phyloP scores from a whole-genome alignment of 2,888 invertebrate genomes.

The Leptinotarsa rubiginosa region DNA sequence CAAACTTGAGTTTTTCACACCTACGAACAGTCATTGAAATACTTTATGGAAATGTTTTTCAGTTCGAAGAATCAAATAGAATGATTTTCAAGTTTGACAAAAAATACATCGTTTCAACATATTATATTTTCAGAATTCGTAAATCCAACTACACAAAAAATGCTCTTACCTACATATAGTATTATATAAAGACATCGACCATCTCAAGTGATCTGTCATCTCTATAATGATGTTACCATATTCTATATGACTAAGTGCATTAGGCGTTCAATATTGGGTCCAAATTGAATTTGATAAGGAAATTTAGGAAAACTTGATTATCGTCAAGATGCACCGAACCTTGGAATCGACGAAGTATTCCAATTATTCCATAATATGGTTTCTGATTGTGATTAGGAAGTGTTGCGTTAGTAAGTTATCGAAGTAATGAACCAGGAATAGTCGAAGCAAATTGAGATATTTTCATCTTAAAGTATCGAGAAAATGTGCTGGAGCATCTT shows the following conservation, averaged over 20 bases:
- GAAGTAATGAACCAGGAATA: background rate
- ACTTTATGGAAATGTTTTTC: no score
- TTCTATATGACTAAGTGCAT: constrained; percentile 34
- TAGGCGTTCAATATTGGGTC: constrained; percentile 35
- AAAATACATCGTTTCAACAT: no score
- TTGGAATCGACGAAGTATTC: constrained; percentile 13
- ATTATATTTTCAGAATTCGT: no score
- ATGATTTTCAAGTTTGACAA: no score
- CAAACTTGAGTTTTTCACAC: no score
- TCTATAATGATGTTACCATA: constrained; percentile 34
- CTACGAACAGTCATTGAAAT: no score
- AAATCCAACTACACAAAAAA: no score
- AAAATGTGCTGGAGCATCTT: no score
- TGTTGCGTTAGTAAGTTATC: constrained; percentile 3
- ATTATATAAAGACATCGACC: background rate
- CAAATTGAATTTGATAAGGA: constrained; percentile 35
- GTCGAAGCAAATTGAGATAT: background rate
- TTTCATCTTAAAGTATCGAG: background rate
- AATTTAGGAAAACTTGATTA: constrained; percentile 35
- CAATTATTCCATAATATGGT: constrained; percentile 18
- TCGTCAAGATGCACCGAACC: constrained; percentile 28
- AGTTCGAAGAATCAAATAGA: no score
- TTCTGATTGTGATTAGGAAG: constrained; percentile 16
- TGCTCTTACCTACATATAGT: no score
- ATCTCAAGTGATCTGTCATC: constrained; percentile 24